These are phyloP conservation scores for Argyra leucocephala DNA, from an alignment of 2,888 invertebrate species.

Conservation along the genomic window DNA sequence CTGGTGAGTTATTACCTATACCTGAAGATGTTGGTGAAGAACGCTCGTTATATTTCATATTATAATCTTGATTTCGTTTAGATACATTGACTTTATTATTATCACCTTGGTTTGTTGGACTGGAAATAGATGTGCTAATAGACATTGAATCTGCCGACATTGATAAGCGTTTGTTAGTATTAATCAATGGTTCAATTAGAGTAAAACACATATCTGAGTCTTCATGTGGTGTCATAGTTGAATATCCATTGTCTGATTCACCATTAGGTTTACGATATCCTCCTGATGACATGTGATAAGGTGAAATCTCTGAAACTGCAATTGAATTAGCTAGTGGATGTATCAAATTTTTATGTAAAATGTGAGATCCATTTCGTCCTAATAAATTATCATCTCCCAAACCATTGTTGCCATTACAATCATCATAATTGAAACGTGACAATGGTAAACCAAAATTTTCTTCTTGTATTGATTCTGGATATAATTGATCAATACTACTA, in stretches of 20 bases:
- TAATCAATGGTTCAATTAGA: conserved; percentile 54
- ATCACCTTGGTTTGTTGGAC: conserved; percentile 35
- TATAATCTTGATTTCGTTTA: conserved; percentile 24
- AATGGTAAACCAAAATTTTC: conserved; percentile 55
- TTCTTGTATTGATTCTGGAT: conserved; percentile 47
- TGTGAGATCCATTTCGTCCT: conserved; percentile 42
- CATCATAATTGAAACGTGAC: conserved; percentile 64
- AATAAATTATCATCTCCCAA: conserved; percentile 47
- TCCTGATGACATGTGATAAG: conserved; percentile 71
- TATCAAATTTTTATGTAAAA: conserved; percentile 50
- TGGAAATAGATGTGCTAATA: conserved; percentile 46
- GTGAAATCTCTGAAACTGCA: conserved; percentile 61
- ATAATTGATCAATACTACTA: conserved; percentile 44
- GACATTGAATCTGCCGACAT: conserved; percentile 53
- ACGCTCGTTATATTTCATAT: conserved; percentile 39
- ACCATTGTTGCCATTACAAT: conserved; percentile 39
- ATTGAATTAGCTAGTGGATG: conserved; percentile 52
- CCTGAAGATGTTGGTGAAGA: conserved; percentile 43
- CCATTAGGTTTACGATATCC: conserved; percentile 57
- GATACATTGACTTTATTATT: conserved; percentile 17
- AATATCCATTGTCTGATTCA: conserved; percentile 86
- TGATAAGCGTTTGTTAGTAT: conserved; percentile 45
- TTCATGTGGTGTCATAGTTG: conserved; percentile 86
- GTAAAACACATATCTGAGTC: conserved; percentile 77
- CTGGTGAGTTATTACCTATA: conserved; percentile 27